These are phyloP conservation scores for Apis dorsata DNA, from an alignment of 1,140 invertebrate genomes.

Conservation along the genomic window DNA sequence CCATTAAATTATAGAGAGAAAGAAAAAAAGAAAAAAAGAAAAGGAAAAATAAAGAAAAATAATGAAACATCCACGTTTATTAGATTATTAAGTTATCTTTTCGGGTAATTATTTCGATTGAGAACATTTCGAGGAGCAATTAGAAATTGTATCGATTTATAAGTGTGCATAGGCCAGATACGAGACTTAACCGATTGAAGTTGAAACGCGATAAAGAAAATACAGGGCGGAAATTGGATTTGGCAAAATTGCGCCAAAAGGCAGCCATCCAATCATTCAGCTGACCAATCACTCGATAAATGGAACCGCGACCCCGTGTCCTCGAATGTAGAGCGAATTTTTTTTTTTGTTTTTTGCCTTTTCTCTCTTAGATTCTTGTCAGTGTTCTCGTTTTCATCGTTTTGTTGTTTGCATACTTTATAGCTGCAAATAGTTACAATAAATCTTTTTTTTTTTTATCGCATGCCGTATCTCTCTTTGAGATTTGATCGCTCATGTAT, in stretches of 20 bases:
- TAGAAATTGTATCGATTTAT: slow-evolving; percentile 13
- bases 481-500: neutral
- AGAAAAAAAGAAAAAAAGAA: neutral
- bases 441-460: slow-evolving; percentile 18
- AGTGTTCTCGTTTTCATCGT: neutral
- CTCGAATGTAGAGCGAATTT: neutral
- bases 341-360: neutral
- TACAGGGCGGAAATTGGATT: slow-evolving; percentile 8
- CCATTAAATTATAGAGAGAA: neutral
- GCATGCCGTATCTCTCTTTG: neutral
- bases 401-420: slow-evolving; percentile 21
- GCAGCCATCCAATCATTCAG: slow-evolving; percentile 37
- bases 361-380: too few species aligned
- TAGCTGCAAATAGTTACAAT: too few species aligned
- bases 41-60: neutral
- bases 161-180: neutral
- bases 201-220: slow-evolving; percentile 11
- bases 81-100: neutral
- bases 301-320: slow-evolving; percentile 15
- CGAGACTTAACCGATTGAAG: neutral
- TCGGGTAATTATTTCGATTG: slow-evolving; percentile 4
- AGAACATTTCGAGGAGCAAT: slow-evolving; percentile 9
- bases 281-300: slow-evolving; percentile 42
- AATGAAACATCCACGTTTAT: neutral
- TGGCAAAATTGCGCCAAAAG: slow-evolving; percentile 29